Base-by-base conservation (phyloP, 1,140 invertebrate species). In the Gonioctena quinquepunctata region DNA sequence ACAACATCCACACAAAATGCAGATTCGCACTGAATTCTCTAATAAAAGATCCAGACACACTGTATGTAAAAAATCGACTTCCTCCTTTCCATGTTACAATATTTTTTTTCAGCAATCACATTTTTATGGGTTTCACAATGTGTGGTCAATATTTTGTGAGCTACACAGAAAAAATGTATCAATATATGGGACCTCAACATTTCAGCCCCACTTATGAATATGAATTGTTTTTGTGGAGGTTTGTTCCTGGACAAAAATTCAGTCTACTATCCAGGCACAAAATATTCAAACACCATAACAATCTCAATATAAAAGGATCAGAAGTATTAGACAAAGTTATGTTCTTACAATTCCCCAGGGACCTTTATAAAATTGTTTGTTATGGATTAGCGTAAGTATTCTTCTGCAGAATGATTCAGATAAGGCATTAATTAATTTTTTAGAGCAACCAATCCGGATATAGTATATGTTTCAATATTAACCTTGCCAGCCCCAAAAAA, bases 91-190 rank as follows among this genome's bases (percentile, higher is more conserved):
- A 13, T 42, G 28, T 28, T 69, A 54, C 52, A 50, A 61, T 16
- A n/a, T 61, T 68, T 66, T 7, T 48, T 81, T 84, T 77, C 71
- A 86, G 87, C 68, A 71, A 72, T 69, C 94, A 97, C 85, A 90
- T 97, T 42, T 94, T 96, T 81, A 93, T 98, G 90, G 96, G 96
- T 6, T 92, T 97, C 75, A 95, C 94, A 22, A 91, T 94, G 77
- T 96, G 95, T 85, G 95, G 95, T 6, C 93, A 95, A 82, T 97
- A 94, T 87, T 87, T 97, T 66, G 83, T 98, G 62, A 96, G 94
- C 63, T 97, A 96, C 81, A 93, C 76, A 26, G 76, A 78, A 66
- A 78, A 73, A 66, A 50, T 73, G 11, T 70, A 67, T 27, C 19
- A 69, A 8, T 16, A 50, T 16, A 21, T 52, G 11, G 50, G 63